Evolutionary conservation across 2,113 vertebrate species (phyloP), one percentile per base, ranked within the genome.

Genomic region (Gopherus flavomarginatus): DNA sequence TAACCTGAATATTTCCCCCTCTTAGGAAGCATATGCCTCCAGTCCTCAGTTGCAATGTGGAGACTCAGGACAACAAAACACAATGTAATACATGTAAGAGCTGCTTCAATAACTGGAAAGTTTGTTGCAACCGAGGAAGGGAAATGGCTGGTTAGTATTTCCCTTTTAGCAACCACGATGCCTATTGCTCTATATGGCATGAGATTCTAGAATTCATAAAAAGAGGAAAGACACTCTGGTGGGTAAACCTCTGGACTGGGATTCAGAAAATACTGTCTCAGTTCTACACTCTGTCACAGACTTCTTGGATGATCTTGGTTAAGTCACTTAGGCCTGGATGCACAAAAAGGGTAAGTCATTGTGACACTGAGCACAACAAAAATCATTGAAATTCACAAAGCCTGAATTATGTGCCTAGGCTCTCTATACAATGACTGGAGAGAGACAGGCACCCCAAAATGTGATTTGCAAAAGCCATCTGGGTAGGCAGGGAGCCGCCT

Each of bases 1-100:
- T 96, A 95, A 90, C 53, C 50, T 86, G 90, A 91, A 13, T 91
- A 90, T 87, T 94, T 85, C 96, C 90, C 69, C 83, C 87, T 54
- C 86, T 87, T 82, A 24, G 16, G 93, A 91, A 94, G 50, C 14
- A 62, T 5, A 72, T 10, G 50, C n/a, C 90, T 42, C 75, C 81
- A 83, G 62, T 47, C 27, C 8, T 69, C 54, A 42, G 29, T 3
- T 10, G 17, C 62, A 86, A 82, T 50, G 52, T 5, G 54, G 82
- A 90, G 84, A 90, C 49, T 47, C 13, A 5, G 26, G 50, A 75
- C 27, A 86, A 79, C 47, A 62, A 57, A 78, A 27, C 42, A 86
- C 17, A 92, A 89, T 2, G 1, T 8, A 83, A 93, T 94, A 86
- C 85, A 86, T 4, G 52, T 62, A 89, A 12, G 29, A 87, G 72